Base-by-base conservation (phyloP, 2,888 invertebrate species). In the Griposia aprilina region DNA sequence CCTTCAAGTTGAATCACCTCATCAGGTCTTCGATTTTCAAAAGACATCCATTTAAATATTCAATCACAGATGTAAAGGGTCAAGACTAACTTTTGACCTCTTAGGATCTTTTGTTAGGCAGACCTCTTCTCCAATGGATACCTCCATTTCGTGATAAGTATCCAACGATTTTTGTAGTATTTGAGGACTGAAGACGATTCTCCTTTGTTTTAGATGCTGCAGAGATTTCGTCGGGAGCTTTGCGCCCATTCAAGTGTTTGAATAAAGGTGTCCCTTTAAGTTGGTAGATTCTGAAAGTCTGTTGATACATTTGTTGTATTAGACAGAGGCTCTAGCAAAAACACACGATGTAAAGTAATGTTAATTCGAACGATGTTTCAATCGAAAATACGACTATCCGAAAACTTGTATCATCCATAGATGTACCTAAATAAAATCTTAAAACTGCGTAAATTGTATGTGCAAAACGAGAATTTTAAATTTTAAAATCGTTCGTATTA, bases 21-120 rank as follows among this genome's bases (percentile, higher is more conserved):
- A 30, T 63, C 41, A 65, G n/a, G 10, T 17, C 57, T 10, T 36
- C 13, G 26, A 3, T 15, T 60, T 57, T 65, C 36, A 62, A 23
- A 26, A 81, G 72, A 70, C 73, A 69, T 36, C 50, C 30, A 77
- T 82, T 82, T 82, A 66, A 73, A 85, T 85, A 85, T 81, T 63
- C 78, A 36, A 74, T 66, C 82, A 76, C 50, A 45, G 67, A 82
- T 71, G 67, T 81, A 85, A 59, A 59, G 62, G 82, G 57, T 75
- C 57, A 52, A 23, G 30, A 50, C 8, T 36, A 48, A 41, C 13
- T 73, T 62, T 62, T 59, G 85, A 77, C 59, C 86, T 62, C 76
- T 70, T 7, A 11, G 23, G 17, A 30, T 55, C 83, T 82, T 73
- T 82, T 85, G 83, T 83, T 45, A 69, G 15, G 30, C 11, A 50